Evolutionary conservation across 2,888 invertebrate genomes (phyloP), one percentile per base, ranked within the genome.

Genomic region (Lasioglossum villosulum): DNA sequence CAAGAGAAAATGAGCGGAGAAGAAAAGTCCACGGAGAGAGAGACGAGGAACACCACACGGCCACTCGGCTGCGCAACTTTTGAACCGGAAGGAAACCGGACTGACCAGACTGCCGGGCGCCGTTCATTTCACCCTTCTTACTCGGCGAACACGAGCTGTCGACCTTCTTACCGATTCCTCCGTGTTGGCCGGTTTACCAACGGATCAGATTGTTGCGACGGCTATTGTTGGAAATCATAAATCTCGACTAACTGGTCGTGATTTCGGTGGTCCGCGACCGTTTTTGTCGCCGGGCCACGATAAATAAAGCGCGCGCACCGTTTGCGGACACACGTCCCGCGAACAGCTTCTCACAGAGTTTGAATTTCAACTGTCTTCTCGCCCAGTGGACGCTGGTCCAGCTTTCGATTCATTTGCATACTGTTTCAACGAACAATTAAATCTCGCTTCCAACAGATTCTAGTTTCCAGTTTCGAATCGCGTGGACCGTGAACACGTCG

Each of bases 51-150:
- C 66, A 70, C 59, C 52, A 1, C 23, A 52, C 56, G 82, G 83
- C 82, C 77, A 82, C 59, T 78, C 70, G 82, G 73, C 76, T 78
- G 88, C 86, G 87, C 89, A 92, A 92, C 90, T 91, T 92, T 87
- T 91, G 87, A 92, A 90, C 92, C 90, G 89, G 89, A 92, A 89
- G 91, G 92, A 93, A 93, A 93, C 92, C 92, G 91, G 92, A 91
- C 90, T 88, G 93, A 93, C 92, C 92, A 94, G 94, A 94, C 94
- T 92, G 93, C 91, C 92, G 90, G 94, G 93, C 94, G 94, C 94
- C 94, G 89, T 90, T 89, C 86, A 90, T 92, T 93, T 87, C 90
- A 92, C 91, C 92, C 92, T 90, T 90, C 92, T 90, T 90, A 72
- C 34, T 71, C 75, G 59, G 42, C 37, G 70, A 74, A 74, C 45